phyloP scores from a whole-genome alignment of 2,797 vertebrate species.

The Megaceryle alcyon region DNA sequence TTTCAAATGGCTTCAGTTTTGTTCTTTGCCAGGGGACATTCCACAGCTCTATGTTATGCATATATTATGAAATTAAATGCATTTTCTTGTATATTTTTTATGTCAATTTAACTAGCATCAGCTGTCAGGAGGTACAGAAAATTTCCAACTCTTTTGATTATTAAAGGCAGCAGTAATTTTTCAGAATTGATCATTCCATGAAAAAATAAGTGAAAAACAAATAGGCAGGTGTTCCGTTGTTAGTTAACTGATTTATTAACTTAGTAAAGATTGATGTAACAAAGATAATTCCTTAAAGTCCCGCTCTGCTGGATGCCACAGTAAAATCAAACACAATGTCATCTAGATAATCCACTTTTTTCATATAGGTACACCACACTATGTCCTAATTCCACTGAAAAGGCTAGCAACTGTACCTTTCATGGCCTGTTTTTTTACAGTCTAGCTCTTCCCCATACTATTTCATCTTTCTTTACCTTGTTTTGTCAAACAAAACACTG shows the following conservation, averaged over 20 bases:
- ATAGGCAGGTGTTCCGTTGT: neutral
- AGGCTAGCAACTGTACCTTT: neutral
- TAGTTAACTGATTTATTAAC: neutral
- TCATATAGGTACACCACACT: neutral
- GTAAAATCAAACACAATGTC: neutral
- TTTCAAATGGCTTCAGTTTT: neutral
- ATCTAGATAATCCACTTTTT: neutral
- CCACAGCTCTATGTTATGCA: neutral
- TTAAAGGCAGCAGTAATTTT: neutral
- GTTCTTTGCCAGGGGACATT: neutral
- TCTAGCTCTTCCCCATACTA: neutral
- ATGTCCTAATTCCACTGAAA: neutral
- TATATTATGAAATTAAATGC: neutral
- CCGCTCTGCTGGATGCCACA: neutral
- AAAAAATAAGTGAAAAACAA: neutral
- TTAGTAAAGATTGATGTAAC: neutral
- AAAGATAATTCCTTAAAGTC: neutral
- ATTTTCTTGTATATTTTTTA: neutral
- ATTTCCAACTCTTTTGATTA: neutral
- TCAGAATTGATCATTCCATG: neutral
- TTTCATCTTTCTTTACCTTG: neutral
- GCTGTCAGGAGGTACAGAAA: neutral
- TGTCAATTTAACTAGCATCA: neutral
- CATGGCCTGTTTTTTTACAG: neutral
- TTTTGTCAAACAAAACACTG: neutral